Base-by-base conservation (phyloP, 2,888 invertebrate species). In the Zygothrica quintamaculata region DNA sequence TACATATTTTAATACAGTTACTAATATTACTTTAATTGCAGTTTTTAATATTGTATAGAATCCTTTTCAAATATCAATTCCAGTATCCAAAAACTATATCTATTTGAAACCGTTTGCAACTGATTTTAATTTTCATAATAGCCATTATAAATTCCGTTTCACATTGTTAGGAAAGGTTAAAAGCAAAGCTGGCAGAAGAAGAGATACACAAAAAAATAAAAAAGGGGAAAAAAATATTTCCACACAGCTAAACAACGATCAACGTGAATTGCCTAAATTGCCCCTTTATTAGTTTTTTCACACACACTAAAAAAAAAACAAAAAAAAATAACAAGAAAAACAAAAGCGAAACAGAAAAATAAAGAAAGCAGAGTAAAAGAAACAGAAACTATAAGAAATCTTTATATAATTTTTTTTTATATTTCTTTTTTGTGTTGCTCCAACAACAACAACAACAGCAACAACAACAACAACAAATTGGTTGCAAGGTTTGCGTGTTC, bases 261-360 rank as follows among this genome's bases (percentile, higher is more conserved):
- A 82, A 68, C 52, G 64, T 43, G 77, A 71, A 84, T 84, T 81
- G 85, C 76, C 85, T 64, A 87, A 84, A 87, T 84, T 84, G 85
- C 74, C 70, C 65, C 78, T 87, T 84, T 87, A 84, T 84, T 87
- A 84, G 82, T 84, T 84, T 84, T 87, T 84, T 87, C 84, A 85
- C 84, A 84, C 84, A 87, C 87, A 76, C 78, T 84, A 72, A 84
- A 84, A n/a, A n/a, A 29, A 29, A 64, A 50, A 37, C 29, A 33
- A 47, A 11, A 48, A 51, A 26, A 31, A 58, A 4, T 15, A 47
- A 15, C 34, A 40, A 31, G 8, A 58, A 37, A 50, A 31, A 13
- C 16, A 40, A 40, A n/a, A 51, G 34, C 25, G 12, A 37, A 12
- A 40, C 29, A 15, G 16, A 47, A 40, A 50, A 29, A 22, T 51